Evolutionary conservation across 1,140 invertebrate species (phyloP), one percentile per base, ranked within the genome.

Genomic region (Neelides sp.): DNA sequence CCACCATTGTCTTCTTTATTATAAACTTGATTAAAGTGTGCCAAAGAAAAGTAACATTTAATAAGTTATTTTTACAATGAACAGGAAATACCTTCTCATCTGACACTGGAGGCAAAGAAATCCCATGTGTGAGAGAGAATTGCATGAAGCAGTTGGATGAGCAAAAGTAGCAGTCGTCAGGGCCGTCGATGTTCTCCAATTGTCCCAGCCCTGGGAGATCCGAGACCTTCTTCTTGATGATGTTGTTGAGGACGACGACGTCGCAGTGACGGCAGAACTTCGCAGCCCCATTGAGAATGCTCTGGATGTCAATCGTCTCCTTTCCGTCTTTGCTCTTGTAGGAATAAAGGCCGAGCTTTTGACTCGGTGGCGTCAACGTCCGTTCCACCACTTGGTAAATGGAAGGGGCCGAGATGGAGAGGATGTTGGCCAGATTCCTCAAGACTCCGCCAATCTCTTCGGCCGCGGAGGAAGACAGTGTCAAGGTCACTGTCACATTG

Each of bases 191-290:
- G 24, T n/a, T 79, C 77, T 57, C 78, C 74, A 45, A 75, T 72
- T 45, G 75, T 23, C 35, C 74, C 20, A 84, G 65, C 48, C 83
- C 75, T 26, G 82, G 80, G 55, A 91, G 74, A 63, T 91, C 85
- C 1, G 80, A 78, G 4, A 80, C 78, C 69, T 82, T 87, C 59
- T 86, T 89, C 51, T 78, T 70, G 22, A 90, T 82, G 22, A 82
- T 72, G 55, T 79, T 82, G 66, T 82, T 85, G 42, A 88, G 69
- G 57, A 93, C 85, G 12, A 89, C 82, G 40, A 89, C 81, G 65
- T 92, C 87, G 69, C 89, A 95, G 63, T 90, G 85, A 26, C 82
- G 75, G 68, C 91, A 95, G 66, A 92, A 92, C 64, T 86, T 88
- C 0, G 83, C 83, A 5, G 79, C 80, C 35, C 86, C 85, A 65